Base-by-base conservation (phyloP, 2,888 invertebrate genomes). In the Acrobasis consociella region DNA sequence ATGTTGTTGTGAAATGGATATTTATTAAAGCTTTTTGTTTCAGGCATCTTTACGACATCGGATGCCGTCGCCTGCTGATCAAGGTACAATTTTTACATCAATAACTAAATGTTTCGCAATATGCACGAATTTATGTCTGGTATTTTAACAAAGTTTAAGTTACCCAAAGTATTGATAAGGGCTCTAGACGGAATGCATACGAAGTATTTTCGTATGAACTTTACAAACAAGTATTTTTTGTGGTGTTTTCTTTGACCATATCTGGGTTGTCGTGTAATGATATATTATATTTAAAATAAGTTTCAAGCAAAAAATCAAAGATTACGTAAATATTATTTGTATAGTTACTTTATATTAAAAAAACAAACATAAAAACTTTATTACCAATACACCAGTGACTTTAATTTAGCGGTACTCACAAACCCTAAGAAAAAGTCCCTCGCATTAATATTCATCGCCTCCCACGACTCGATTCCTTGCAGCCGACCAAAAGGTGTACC, bases 381-480 rank as follows among this genome's bases (percentile, higher is more conserved):
- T 42, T 42, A 11, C 22, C 17, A 42, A 56, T 42, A 42, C 56
- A 46, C 42, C 42, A 17, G 56, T 17, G 56, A 56, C 56, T 42
- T 56, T 42, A 56, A 56, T 70, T 65, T 65, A 65, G 66, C 68
- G 66, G 67, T 72, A 71, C 71, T 80, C 78, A 73, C 74, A 68
- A 68, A 64, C 67, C 71, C 73, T 72, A 70, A 71, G 72, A 73
- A 77, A 82, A 74, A 73, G 71, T 73, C 77, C 81, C 82, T 81
- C 82, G 77, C 83, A 82, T 91, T 89, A 89, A 90, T 91, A 91
- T 92, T 91, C 89, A 91, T 88, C 84, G 86, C 87, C 88, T 86
- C 86, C 79, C 75, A 53, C 62, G 61, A 49, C 83, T 76, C 78
- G 74, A 78, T 77, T 82, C 76, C 83, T 83, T 80, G 78, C 80